These are phyloP conservation scores for Hippopotamus amphibius DNA, from an alignment of 2,113 vertebrate species.

Conservation along the genomic window DNA sequence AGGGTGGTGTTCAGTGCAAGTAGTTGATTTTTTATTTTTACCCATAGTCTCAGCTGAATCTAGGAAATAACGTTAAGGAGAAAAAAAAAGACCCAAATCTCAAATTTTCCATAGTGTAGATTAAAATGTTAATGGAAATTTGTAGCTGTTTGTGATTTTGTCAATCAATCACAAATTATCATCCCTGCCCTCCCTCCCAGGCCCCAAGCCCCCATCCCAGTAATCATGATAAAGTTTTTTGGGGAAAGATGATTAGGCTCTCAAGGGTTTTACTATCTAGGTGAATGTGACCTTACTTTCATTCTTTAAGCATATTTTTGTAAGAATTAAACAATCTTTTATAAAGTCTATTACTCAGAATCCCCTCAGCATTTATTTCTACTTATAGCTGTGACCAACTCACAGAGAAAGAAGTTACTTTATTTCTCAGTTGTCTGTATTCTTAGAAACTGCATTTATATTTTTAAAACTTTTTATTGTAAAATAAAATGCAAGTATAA, in stretches of 20 bases:
- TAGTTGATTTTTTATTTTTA: neutral
- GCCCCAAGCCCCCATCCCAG: rapidly evolving
- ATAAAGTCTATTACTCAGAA: neutral
- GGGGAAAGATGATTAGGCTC: neutral
- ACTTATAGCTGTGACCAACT: neutral
- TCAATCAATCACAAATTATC: slow-evolving; percentile 34
- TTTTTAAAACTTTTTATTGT: slow-evolving; percentile 7
- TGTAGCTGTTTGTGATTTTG: slow-evolving; percentile 44
- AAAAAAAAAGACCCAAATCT: neutral
- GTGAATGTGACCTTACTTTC: neutral
- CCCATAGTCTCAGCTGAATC: neutral
- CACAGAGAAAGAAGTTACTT: neutral
- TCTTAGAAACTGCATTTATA: neutral
- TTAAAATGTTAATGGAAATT: slow-evolving; percentile 3
- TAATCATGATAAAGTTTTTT: neutral
- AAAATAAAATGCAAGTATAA: neutral
- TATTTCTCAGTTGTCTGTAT: neutral
- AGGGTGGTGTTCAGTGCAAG: neutral
- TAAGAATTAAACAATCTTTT: neutral
- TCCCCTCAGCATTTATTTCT: neutral
- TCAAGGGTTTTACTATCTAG: neutral
- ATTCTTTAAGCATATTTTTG: slow-evolving; percentile 30
- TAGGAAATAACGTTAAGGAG: neutral
- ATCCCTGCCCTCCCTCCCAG: neutral
- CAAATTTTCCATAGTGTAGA: neutral